Percentiles rank a stretch among this genome's conserved stretches.
These are phyloP conservation scores for Neoascia interrupta DNA, from an alignment of 2,888 invertebrate species.

Conservation along the genomic window DNA sequence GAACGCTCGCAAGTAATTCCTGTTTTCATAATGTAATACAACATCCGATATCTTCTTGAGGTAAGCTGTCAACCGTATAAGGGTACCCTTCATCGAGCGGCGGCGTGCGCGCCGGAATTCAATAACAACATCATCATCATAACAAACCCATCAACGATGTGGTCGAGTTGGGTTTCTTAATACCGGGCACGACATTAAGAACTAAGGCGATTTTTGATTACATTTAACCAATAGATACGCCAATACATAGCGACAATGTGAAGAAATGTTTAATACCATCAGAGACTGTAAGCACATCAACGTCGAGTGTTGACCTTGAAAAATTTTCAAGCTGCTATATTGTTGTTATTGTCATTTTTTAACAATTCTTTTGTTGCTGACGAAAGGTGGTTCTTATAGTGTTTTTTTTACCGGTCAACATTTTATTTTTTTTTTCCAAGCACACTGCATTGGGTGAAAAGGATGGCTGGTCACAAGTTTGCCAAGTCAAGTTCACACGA, in stretches of 20 bases:
- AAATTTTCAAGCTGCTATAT: constrained; percentile 19
- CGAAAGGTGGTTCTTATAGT: constrained; percentile 18
- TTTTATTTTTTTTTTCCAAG: constrained; percentile 12
- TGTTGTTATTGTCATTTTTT: constrained; percentile 12
- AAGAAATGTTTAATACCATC: not conserved
- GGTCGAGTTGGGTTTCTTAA: too few species aligned
- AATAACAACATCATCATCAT: constrained; percentile 31
- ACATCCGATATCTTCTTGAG: constrained; percentile 5
- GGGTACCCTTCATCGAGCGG: not conserved
- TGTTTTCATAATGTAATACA: constrained; percentile 15
- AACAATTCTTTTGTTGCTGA: constrained; percentile 32
- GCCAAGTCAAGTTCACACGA: not conserved
- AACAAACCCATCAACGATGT: constrained; percentile 37
- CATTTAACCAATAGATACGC: constrained; percentile 2
- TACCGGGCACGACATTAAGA: too few species aligned
- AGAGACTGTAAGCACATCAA: too few species aligned
- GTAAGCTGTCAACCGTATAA: too few species aligned
- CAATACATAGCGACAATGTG: constrained; percentile 4
- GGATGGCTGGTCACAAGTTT: constrained; percentile 7
- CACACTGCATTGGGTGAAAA: not conserved
- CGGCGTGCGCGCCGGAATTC: not conserved
- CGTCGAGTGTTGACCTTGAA: constrained; percentile 46
- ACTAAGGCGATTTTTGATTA: too few species aligned
- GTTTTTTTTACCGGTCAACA: too few species aligned
- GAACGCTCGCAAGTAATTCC: constrained; percentile 9